A percentile compares a stretch with the other conserved stretches of the same genome.
Evolutionary conservation across 2,888 invertebrate species (phyloP).

Genomic region (Synergus umbraculus): DNA sequence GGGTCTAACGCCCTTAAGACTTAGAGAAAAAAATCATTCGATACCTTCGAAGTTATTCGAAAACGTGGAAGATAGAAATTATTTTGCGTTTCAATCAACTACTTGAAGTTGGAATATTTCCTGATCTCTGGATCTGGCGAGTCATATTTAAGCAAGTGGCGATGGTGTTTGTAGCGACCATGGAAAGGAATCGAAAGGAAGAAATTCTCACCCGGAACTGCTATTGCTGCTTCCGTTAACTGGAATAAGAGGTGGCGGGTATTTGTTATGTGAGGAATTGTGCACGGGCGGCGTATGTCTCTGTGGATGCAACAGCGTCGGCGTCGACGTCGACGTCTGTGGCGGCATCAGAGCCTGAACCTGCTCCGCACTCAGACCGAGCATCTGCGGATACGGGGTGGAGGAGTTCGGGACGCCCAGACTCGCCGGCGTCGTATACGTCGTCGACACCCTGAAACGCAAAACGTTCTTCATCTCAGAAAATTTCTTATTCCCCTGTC

Average conservation of each 20-base stretch:
- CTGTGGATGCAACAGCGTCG: slow-evolving; percentile 72
- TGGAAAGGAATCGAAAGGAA: slow-evolving; percentile 21
- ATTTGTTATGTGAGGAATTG: slow-evolving; percentile 74
- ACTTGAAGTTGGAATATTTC: too few relatives aligned
- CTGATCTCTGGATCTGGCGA: too few relatives aligned
- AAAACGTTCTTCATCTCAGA: slow-evolving; percentile 48
- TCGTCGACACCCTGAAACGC: slow-evolving; percentile 77
- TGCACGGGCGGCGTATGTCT: slow-evolving; percentile 76
- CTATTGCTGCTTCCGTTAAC: slow-evolving; percentile 76
- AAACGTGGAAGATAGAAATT: too few relatives aligned
- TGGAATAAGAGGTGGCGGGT: slow-evolving; percentile 80
- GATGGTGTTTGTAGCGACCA: background rate
- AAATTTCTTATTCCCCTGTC: slow-evolving; percentile 15
- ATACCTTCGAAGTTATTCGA: too few relatives aligned
- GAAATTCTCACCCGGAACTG: slow-evolving; percentile 41
- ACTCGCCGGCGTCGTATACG: slow-evolving; percentile 76
- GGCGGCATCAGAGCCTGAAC: slow-evolving; percentile 76
- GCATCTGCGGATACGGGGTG: slow-evolving; percentile 77
- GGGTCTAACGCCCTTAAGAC: too few relatives aligned
- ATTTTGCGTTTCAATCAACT: too few relatives aligned
- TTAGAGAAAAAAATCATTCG: too few relatives aligned
- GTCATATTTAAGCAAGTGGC: background rate
- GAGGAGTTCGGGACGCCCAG: slow-evolving; percentile 73
- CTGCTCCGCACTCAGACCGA: slow-evolving; percentile 75
- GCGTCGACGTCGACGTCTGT: slow-evolving; percentile 69